These are phyloP conservation scores for Dimorphilus gyrociliatus DNA, from an alignment of 2,888 invertebrate genomes.

Conservation along the genomic window DNA sequence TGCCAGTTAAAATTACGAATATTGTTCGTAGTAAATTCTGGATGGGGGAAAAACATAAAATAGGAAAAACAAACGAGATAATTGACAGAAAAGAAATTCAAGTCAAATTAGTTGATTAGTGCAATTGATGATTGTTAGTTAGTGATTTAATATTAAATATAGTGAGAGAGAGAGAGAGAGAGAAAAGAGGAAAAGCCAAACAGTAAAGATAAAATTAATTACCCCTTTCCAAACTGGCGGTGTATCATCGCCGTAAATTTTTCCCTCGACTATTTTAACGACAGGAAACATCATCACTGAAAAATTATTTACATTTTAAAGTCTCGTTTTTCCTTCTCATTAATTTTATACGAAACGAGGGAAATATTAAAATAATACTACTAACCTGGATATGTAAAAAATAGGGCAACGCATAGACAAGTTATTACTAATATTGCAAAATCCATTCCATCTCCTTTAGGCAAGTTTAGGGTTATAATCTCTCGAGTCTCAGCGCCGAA, in stretches of 20 bases:
- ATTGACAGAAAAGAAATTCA: slow-evolving; percentile 7
- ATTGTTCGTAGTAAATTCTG: slow-evolving; percentile 34
- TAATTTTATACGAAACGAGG: neutral
- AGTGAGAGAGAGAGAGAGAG: too few species aligned
- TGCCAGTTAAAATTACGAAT: slow-evolving; percentile 33
- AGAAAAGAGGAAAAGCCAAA: too few species aligned
- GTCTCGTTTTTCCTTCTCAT: too few species aligned
- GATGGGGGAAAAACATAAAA: slow-evolving; percentile 8
- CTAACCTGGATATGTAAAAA: slow-evolving; percentile 40
- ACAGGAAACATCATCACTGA: slow-evolving; percentile 38
- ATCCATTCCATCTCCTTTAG: slow-evolving; percentile 25
- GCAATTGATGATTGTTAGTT: too few species aligned
- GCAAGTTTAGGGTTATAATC: slow-evolving; percentile 39
- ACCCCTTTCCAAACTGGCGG: slow-evolving; percentile 26
- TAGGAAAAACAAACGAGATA: slow-evolving; percentile 11
- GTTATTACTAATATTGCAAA: slow-evolving; percentile 39
- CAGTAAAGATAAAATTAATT: too few species aligned
- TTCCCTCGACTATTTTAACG: slow-evolving; percentile 26
- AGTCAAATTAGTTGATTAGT: neutral
- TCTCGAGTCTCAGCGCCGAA: slow-evolving; percentile 37
- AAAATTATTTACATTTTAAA: slow-evolving; percentile 9
- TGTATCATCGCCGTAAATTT: slow-evolving; percentile 19
- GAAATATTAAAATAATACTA: slow-evolving; percentile 4
- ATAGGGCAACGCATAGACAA: slow-evolving; percentile 38
- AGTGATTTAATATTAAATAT: too few species aligned